phyloP scores from a whole-genome alignment of 2,888 invertebrate species.

The Rosalia funebris region DNA sequence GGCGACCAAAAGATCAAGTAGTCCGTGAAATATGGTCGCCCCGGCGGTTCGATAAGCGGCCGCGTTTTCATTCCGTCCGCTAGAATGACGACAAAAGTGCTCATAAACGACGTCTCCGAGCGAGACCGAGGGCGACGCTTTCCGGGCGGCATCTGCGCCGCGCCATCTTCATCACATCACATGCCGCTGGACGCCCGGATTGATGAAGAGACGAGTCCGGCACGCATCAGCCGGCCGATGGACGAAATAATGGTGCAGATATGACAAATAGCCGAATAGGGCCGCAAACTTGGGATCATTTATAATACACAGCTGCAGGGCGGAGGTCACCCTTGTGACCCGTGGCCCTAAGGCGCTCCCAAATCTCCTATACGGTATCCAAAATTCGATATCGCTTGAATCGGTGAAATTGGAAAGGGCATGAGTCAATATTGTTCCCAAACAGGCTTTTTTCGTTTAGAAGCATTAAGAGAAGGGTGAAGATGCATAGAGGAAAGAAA shows the following conservation, averaged over 20 bases:
- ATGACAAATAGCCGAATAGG: conserved; percentile 65
- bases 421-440: no score
- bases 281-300: conserved; percentile 65
- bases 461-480: no score
- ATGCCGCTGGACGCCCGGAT: conserved; percentile 45
- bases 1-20: conserved; percentile 36
- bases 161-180: conserved; percentile 53
- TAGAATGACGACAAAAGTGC: no score
- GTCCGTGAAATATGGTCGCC: conserved; percentile 41
- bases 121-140: conserved; percentile 2
- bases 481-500: no score
- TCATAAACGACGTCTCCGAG: no score
- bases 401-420: no score
- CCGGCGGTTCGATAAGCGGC: conserved; percentile 38
- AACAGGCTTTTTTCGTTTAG: no score
- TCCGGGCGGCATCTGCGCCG: conserved; percentile 35
- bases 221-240: conserved; percentile 50
- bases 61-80: conserved; percentile 20
- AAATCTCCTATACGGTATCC: no score
- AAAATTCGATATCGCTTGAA: no score
- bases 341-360: no score
- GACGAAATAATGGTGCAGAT: conserved; percentile 64
- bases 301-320: conserved; percentile 65
- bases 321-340: conserved; percentile 59
- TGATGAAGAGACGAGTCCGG: conserved; percentile 54